Evolutionary conservation across 2,113 vertebrate genomes (phyloP).

Genomic region (Saiga tatarica): DNA sequence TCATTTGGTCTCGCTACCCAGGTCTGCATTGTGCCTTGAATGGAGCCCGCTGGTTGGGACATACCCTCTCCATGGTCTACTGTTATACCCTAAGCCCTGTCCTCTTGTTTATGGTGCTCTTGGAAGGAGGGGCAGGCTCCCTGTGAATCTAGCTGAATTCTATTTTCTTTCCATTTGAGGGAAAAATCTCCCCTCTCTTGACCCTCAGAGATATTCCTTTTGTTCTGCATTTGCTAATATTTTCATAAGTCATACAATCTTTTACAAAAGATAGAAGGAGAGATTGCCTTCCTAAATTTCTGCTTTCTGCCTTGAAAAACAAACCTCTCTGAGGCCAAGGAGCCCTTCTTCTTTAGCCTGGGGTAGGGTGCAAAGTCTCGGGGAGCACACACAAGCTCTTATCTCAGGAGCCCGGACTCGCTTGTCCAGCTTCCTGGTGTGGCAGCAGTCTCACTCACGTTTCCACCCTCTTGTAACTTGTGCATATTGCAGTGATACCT

Average conservation of each 20-base stretch:
- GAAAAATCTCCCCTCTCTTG: background rate
- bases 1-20: background rate
- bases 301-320: background rate
- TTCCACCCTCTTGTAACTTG: background rate
- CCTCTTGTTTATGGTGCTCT: background rate
- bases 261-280: background rate
- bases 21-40: background rate
- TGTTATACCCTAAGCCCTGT: background rate
- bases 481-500: background rate
- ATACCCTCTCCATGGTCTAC: background rate
- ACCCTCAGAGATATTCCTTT: background rate
- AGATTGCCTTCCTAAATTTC: background rate
- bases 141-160: background rate
- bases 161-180: background rate
- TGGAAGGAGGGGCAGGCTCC: background rate
- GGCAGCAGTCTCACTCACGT: background rate
- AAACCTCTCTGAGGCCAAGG: background rate
- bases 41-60: background rate
- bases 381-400: background rate
- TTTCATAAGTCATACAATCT: background rate
- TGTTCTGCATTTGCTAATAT: background rate
- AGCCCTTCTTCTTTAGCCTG: background rate
- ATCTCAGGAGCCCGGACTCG: background rate
- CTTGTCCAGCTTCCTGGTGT: background rate
- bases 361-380: background rate